Conservation (phyloP, 2,888 invertebrate species). For the Idaea biselata region DNA sequence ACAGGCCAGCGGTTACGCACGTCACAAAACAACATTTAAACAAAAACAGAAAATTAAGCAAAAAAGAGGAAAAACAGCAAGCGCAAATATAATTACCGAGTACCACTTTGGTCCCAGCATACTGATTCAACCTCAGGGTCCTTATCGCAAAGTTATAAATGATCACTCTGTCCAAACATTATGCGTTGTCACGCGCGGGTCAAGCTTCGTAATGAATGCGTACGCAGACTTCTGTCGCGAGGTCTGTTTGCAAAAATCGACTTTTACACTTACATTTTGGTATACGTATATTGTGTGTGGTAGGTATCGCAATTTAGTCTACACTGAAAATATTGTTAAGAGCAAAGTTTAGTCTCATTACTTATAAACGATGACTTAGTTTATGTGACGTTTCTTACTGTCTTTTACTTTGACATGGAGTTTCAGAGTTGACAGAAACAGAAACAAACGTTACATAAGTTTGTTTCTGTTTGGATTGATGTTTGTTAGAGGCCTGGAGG, state of each 20-base stretch:
- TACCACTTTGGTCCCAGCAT: constrained; percentile 3
- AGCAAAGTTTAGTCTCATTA: too few relatives aligned
- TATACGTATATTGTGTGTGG: constrained; percentile 23
- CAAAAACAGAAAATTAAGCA: constrained; percentile 2
- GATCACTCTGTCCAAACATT: constrained; percentile 55
- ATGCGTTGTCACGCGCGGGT: constrained; percentile 63
- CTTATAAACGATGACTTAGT: too few relatives aligned
- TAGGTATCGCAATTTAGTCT: constrained; percentile 2
- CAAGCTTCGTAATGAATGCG: constrained; percentile 64
- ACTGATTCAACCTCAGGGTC: constrained; percentile 34
- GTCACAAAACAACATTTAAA: neutral
- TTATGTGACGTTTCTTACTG: too few relatives aligned
- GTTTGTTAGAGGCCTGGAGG: too few relatives aligned
- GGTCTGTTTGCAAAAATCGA: constrained; percentile 51
- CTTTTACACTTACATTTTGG: constrained; percentile 37
- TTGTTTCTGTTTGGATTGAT: too few relatives aligned
- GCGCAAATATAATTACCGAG: neutral
- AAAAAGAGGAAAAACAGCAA: neutral
- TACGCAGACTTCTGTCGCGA: constrained; percentile 45
- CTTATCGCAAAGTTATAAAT: constrained; percentile 52
- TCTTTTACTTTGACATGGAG: too few relatives aligned
- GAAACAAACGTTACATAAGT: too few relatives aligned
- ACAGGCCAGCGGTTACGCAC: constrained; percentile 16
- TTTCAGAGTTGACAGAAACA: too few relatives aligned
- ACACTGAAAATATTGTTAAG: neutral